Evolutionary conservation across 2,888 invertebrate genomes (phyloP), one percentile per base, ranked within the genome.

Genomic region (Junonia oenone): DNA sequence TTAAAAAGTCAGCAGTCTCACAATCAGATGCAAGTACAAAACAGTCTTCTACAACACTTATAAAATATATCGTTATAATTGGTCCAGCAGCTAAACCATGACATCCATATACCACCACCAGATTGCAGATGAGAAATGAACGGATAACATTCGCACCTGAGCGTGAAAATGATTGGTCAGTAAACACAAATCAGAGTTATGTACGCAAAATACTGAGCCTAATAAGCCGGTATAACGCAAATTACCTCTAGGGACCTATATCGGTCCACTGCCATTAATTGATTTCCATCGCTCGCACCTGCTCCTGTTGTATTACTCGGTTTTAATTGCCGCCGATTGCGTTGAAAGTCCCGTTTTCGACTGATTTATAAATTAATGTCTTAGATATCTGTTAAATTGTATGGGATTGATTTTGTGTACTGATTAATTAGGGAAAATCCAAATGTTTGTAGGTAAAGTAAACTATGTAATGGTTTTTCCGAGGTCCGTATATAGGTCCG

Each of bases 281-380:
- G 85, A 79, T 83, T 80, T 74, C 74, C 73, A 75, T 78, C 73
- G 66, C 57, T 63, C 72, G 70, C 87, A 87, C 85, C 85, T 87
- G 86, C 62, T 69, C 63, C 66, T 66, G 67, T 61, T 67, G 63
- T 62, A 61, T 64, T 63, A 63, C 55, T 53, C 57, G 15, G 22
- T 48, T 54, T 43, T 48, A 46, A 54, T 54, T 54, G 33, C 22
- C 3, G 9, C n/a, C 27, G 14, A 14, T 38, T 38, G 27, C 5
- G 38, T 22, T 19, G 11, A 38, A 38, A 46, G 43, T 43, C 9
- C 4, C 13, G 6, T 6, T 43, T 43, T 38, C 19, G 22, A 43
- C 13, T 6, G n/a, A 43, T 43, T 43, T 8, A 26, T 43, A 22
- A 11, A 33, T 29, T 6, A 8, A 2, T 33, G 11, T 33, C 31